A percentile compares a stretch with the other conserved stretches of the same genome.
These are phyloP conservation scores for Rhingia campestris DNA, from an alignment of 2,888 invertebrate species.

Conservation along the genomic window DNA sequence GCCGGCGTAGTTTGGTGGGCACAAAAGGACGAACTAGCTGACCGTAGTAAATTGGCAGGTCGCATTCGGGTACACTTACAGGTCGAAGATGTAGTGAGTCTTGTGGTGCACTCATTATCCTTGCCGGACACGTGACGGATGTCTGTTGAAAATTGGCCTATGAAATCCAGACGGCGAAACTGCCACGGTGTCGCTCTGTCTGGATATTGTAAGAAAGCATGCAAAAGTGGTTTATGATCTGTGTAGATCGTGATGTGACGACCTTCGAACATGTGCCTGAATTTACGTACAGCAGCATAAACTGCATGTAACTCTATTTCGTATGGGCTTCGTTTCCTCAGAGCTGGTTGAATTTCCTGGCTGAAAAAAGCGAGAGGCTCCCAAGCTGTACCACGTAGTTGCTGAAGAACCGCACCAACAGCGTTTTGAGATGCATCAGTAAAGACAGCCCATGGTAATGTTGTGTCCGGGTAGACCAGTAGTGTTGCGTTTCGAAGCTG, in stretches of 20 bases:
- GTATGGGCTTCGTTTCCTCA: background rate
- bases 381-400: background rate
- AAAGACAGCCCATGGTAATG: no score
- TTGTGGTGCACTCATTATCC: background rate
- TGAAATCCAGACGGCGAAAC: no score
- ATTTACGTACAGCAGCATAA: no score
- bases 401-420: no score
- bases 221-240: no score
- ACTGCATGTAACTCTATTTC: background rate
- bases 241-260: no score
- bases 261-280: no score
- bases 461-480: no score
- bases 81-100: background rate
- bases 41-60: background rate
- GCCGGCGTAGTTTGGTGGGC: background rate
- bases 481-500: constrained; percentile 1
- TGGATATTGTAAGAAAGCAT: no score
- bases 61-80: background rate
- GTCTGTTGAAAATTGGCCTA: background rate
- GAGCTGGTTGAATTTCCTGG: background rate
- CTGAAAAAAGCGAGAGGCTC: background rate
- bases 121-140: background rate
- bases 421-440: no score
- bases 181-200: no score
- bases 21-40: background rate